Evolutionary conservation across 2,113 vertebrate genomes (phyloP).

Genomic region (Morone chrysops): DNA sequence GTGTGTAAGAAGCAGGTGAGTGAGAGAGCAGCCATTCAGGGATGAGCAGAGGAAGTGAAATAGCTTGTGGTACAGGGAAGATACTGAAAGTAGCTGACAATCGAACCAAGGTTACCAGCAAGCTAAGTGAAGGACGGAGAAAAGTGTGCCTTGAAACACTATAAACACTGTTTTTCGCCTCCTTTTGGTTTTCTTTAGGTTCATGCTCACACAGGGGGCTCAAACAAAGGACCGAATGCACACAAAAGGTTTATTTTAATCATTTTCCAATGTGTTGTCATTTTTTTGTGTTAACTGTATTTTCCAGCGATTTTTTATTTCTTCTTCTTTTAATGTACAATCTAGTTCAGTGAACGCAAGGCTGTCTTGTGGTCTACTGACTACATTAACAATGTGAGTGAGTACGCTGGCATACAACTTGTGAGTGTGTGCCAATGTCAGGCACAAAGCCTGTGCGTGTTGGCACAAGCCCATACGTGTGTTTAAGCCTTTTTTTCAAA

Average conservation of each 20-base stretch:
- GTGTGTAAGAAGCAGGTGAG: background rate
- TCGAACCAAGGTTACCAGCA: slow-evolving; percentile 3
- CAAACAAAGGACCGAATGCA: background rate
- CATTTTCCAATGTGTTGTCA: background rate
- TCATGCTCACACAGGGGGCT: background rate
- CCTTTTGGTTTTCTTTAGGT: background rate
- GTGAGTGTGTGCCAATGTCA: background rate
- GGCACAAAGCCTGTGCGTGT: background rate
- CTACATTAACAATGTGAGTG: background rate
- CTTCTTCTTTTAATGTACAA: background rate
- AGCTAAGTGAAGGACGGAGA: slow-evolving; percentile 18
- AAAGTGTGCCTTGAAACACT: slow-evolving; percentile 9
- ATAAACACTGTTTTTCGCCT: background rate
- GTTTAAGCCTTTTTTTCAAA: background rate
- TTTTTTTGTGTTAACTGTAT: background rate
- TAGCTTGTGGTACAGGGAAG: background rate
- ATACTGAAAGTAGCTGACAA: background rate
- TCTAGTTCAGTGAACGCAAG: background rate
- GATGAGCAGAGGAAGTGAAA: background rate
- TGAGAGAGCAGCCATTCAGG: background rate
- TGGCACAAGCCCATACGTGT: background rate
- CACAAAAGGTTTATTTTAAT: background rate
- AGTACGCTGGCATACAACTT: background rate
- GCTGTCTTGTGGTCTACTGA: background rate
- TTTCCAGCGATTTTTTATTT: background rate